Evolutionary conservation across 2,797 vertebrate species (phyloP).

Genomic region (Apogon talboti): DNA sequence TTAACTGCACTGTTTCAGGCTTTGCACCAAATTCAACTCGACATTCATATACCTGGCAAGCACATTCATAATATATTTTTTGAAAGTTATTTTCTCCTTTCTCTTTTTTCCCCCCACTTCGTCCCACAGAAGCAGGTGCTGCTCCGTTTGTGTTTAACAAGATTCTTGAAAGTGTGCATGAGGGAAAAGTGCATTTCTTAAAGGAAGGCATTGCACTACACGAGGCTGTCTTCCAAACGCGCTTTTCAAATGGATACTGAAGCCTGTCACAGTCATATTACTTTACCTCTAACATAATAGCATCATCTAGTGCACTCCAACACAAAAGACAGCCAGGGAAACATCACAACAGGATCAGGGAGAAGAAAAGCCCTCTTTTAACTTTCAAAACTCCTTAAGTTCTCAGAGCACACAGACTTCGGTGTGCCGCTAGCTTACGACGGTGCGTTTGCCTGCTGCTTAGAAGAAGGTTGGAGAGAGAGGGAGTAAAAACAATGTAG

Average conservation of each 20-base stretch:
- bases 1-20: conserved; percentile 80
- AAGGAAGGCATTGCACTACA: conserved; percentile 79
- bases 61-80: conserved; percentile 77
- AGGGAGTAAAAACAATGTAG: conserved; percentile 77
- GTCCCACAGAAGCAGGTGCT: conserved; percentile 79
- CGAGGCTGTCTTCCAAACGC: conserved; percentile 74
- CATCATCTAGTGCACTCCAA: conserved; percentile 79
- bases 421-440: conserved; percentile 78
- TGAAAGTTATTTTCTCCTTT: conserved; percentile 74
- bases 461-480: conserved; percentile 69
- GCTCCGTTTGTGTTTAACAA: conserved; percentile 86
- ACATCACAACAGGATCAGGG: conserved; percentile 85
- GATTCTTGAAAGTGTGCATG: conserved; percentile 85
- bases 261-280: conserved; percentile 84
- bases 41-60: conserved; percentile 79
- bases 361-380: conserved; percentile 83
- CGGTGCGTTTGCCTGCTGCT: conserved; percentile 68
- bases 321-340: conserved; percentile 81
- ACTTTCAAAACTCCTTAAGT: conserved; percentile 88
- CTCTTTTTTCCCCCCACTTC: conserved; percentile 43
- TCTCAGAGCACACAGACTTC: conserved; percentile 80
- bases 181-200: conserved; percentile 84
- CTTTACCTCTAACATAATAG: conserved; percentile 84
- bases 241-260: conserved; percentile 82
- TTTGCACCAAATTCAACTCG: conserved; percentile 76